These are phyloP conservation scores for Halcyon senegalensis DNA, from an alignment of 2,113 vertebrate genomes.

Conservation along the genomic window DNA sequence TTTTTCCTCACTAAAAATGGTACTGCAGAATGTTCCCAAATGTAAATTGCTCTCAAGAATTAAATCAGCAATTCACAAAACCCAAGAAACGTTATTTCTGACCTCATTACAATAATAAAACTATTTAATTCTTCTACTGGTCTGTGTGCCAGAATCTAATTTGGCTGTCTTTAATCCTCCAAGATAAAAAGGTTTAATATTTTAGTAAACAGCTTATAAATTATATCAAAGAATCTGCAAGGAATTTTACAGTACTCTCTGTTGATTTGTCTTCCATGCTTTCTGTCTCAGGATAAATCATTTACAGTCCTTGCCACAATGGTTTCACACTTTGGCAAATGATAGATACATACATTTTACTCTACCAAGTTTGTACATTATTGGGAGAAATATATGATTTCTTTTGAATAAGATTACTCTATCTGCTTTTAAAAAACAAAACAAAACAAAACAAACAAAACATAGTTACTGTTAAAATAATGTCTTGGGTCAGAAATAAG, in stretches of 20 bases:
- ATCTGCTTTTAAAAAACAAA: background rate
- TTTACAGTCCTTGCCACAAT: background rate
- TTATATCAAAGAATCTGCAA: slow-evolving; percentile 35
- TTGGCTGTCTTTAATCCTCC: slow-evolving; percentile 48
- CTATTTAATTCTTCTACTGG: slow-evolving; percentile 25
- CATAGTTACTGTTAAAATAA: background rate
- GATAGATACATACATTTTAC: background rate
- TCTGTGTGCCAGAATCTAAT: slow-evolving; percentile 22
- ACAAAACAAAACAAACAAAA: too few species aligned
- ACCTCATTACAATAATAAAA: slow-evolving; percentile 49
- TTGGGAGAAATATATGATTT: background rate
- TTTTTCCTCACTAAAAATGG: background rate
- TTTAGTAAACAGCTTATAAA: slow-evolving; percentile 39
- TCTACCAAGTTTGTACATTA: background rate
- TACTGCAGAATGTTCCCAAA: background rate
- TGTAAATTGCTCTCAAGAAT: slow-evolving; percentile 4
- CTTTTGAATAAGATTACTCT: background rate
- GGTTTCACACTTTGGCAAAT: background rate
- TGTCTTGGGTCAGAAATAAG: background rate
- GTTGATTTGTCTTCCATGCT: background rate
- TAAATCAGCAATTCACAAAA: slow-evolving; percentile 52
- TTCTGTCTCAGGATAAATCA: background rate
- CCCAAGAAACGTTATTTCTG: slow-evolving; percentile 3
- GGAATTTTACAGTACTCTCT: background rate
- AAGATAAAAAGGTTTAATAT: slow-evolving; percentile 50